Evolutionary conservation across 2,113 vertebrate species (phyloP), one percentile per base, ranked within the genome.

Genomic region (Fulmarus glacialis): DNA sequence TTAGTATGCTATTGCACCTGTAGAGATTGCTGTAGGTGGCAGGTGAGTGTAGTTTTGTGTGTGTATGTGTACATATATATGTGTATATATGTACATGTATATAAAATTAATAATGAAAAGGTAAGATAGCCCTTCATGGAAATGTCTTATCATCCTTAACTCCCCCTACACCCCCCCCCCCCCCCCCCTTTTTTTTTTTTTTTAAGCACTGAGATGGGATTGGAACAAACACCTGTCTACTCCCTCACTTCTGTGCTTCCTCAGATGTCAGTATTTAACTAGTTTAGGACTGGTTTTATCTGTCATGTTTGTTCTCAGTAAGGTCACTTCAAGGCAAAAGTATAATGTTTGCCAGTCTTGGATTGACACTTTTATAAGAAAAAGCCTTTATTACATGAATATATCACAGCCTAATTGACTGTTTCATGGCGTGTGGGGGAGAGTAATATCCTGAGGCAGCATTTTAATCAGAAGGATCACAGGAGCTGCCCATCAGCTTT

Each of bases 371-470:
- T 89, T 93, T 87, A 74, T 59, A 92, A 84, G 68, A 67, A 96
- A 89, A 92, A 92, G 68, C 47, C 89, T 93, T 95, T 96, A 78
- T 92, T 96, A 72, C 42, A 23, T 82, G 90, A 67, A 72, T 92
- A 64, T 84, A 88, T 97, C 81, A 90, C 81, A 82, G 70, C 42
- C 58, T 97, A 95, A 97, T 93, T 97, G 96, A 77, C 93, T 91
- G 85, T 89, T 91, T 90, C 58, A n/a, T 94, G 58, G 30, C 48
- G 15, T 8, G 30, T 27, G 29, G 36, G 30, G 34, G 22, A 40
- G 16, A 68, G 53, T 79, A 73, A 77, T 93, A 94, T 94, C 95
- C 74, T 32, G 66, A 95, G 86, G 94, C 93, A 93, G 79, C 77
- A 47, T 87, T 97, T 96, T 94, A 97, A 95, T 96, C 87, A 62